Evolutionary conservation across 1,140 invertebrate genomes (phyloP), one percentile per base, ranked within the genome.

Genomic region (Cepaea nemoralis): DNA sequence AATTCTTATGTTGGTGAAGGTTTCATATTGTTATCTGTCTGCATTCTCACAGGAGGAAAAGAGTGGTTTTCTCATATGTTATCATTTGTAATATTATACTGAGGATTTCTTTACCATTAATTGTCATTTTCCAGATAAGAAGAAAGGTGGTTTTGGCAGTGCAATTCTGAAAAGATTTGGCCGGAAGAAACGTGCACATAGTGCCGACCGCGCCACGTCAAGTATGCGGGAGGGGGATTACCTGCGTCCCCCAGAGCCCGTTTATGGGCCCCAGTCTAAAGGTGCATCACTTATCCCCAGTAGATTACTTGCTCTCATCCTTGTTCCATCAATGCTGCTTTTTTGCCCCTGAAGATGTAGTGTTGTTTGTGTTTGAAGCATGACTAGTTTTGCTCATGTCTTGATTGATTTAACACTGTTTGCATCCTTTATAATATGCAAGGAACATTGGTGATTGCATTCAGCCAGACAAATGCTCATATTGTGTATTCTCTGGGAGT

Each of bases 111-210:
- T 77, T 40, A 63, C n/a, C 80, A 59, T 66, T 69, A 37, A 82
- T 40, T 45, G 40, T 48, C 77, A 48, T 48, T 77, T 82, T 86
- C 83, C 85, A 88, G 87, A 88, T 71, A 87, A 87, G 83, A 88
- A 88, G 85, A 88, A 88, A 80, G 67, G 83, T 48, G 85, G 86
- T 70, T 84, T 88, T 59, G 86, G 84, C 31, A 75, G 80, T 37
- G 83, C 83, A 71, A 80, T 87, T 55, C 83, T 84, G 82, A 88
- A 88, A 82, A 81, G 82, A 66, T 88, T 88, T 84, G 84, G 85
- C 80, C 85, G 87, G 66, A 88, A 88, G 80, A 86, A 86, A 76
- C 85, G 87, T 33, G 86, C 87, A 31, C 86, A 85, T 71, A 88
- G 87, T 83, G 87, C 87, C 27, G 87, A 88, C 69, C 83, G 87